phyloP scores from a whole-genome alignment of 2,113 vertebrate genomes.

The Passerina amoena region DNA sequence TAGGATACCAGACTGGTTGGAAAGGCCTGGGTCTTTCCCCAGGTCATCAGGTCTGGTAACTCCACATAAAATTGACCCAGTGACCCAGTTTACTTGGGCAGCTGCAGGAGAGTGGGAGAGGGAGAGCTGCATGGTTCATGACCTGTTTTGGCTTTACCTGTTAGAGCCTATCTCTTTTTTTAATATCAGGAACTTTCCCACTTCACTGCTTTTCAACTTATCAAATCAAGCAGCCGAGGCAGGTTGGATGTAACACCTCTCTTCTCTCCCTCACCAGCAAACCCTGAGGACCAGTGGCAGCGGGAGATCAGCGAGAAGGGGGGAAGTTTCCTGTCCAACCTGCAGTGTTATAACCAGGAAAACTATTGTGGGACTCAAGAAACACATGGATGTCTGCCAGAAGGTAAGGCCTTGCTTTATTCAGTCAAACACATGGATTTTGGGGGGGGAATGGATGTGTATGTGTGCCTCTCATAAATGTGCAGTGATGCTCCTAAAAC shows the following conservation, averaged over 20 bases:
- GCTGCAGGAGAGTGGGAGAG: neutral
- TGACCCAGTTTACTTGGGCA: neutral
- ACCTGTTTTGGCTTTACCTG: neutral
- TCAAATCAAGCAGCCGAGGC: neutral
- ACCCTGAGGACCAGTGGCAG: constrained; percentile 87
- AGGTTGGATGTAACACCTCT: neutral
- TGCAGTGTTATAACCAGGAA: constrained; percentile 90
- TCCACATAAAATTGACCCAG: neutral
- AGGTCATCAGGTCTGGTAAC: neutral
- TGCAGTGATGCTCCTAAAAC: neutral
- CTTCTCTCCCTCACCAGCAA: constrained; percentile 60
- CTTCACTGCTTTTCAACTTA: neutral
- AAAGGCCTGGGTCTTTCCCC: neutral
- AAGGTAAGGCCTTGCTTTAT: constrained; percentile 79
- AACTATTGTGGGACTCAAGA: constrained; percentile 91
- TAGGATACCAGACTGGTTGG: neutral
- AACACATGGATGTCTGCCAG: constrained; percentile 97
- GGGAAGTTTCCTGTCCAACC: constrained; percentile 90
- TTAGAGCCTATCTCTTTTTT: neutral
- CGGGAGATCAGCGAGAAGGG: constrained; percentile 87
- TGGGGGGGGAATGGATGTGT: neutral
- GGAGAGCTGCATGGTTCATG: neutral
- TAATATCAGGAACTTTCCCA: neutral
- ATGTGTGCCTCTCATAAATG: neutral
- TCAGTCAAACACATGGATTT: neutral